These are phyloP conservation scores for Mus caroli DNA, from an alignment of 2,797 vertebrate genomes.

Conservation along the genomic window DNA sequence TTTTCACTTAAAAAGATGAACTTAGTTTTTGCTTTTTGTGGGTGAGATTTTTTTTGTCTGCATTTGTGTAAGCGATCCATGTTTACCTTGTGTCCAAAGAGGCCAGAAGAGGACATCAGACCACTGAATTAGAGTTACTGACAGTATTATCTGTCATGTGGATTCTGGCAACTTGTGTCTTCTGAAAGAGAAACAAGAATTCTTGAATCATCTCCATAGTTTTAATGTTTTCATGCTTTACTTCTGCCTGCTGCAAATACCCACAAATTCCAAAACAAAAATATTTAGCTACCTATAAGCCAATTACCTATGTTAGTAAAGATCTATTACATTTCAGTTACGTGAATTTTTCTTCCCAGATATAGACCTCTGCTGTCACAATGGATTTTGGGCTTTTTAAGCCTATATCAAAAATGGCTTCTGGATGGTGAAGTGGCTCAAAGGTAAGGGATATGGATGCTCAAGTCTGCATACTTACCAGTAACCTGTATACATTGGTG, in stretches of 20 bases:
- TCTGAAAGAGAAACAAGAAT: neutral
- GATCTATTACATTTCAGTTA: slow-evolving; percentile 49
- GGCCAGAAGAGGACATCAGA: neutral
- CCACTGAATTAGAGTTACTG: neutral
- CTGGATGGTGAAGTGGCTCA: neutral
- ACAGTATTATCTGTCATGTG: neutral
- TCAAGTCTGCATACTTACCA: no score
- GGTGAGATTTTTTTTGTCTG: neutral
- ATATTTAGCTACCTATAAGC: neutral
- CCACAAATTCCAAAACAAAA: slow-evolving; percentile 44
- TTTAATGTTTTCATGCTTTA: slow-evolving; percentile 29
- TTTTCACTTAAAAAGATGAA: neutral
- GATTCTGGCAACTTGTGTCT: neutral
- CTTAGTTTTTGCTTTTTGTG: neutral
- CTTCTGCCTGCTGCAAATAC: neutral
- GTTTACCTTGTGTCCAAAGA: neutral
- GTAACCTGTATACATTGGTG: neutral
- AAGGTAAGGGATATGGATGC: no score
- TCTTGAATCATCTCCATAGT: neutral
- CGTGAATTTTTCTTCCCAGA: slow-evolving; percentile 49
- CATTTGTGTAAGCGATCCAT: neutral
- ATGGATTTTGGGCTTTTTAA: neutral
- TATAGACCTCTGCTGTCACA: slow-evolving; percentile 22
- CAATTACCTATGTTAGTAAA: slow-evolving; percentile 1
- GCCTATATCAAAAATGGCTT: slow-evolving; percentile 30